Evolutionary conservation across 2,888 invertebrate genomes (phyloP), one percentile per base, ranked within the genome.

Genomic region (Phalangium opilio): DNA sequence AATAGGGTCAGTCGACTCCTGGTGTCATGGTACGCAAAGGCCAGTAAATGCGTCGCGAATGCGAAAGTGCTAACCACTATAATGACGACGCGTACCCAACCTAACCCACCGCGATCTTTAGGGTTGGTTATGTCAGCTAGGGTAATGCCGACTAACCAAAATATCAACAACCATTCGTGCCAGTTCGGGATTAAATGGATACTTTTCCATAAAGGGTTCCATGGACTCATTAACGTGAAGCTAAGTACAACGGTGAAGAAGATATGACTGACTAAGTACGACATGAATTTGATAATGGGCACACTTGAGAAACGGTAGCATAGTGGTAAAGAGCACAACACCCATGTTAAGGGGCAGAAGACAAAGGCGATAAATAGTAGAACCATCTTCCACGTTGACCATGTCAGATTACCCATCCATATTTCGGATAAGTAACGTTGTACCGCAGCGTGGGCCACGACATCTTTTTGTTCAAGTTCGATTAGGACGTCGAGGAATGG

Each of bases 241-340:
- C 87, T 78, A 59, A 96, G 77, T 61, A 96, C 79, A 55, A 87
- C 70, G 81, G 96, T 93, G 58, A 98, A 78, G 70, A 95, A 95
- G 61, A 98, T 81, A 70, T 99, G 98, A 7, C 96, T 95, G 19
- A 96, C 95, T 60, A 99, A 76, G 70, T 98, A 96, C 40, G 95
- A 93, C 85, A 96, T 95, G 71, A 98, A 99, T 71, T 98, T 98
- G 63, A 99, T 93, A 63, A 98, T 95, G 49, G 98, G 98, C 62
- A 96, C 89, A 74, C 93, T 89, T 74, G 91, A 87, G 71, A 85
- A 91, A 69, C 84, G 84, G 72, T 91, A 90, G 38, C 87, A 87
- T 63, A 93, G 71, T 44, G 95, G 95, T 64, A 95, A 77, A 54
- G 93, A 91, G 67, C 95, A 89, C 43, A 84, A 81, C 58, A 95